Evolutionary conservation across 2,888 invertebrate species (phyloP).

Genomic region (Tortrix viridana): DNA sequence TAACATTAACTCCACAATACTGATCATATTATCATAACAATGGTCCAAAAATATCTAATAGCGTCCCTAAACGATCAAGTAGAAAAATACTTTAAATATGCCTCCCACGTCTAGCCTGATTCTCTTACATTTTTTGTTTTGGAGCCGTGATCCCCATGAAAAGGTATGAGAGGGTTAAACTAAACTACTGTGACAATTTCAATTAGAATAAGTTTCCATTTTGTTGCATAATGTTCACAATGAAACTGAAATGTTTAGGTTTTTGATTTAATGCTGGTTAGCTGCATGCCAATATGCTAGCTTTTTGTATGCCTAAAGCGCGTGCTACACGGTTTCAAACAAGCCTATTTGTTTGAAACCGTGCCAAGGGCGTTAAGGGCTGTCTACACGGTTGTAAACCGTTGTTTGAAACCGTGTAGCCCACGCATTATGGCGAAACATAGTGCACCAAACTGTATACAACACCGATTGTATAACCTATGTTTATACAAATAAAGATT

Average conservation of each 20-base stretch:
- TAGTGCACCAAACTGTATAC: too few species aligned
- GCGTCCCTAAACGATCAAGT: slow-evolving; percentile 81
- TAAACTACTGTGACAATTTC: slow-evolving; percentile 77
- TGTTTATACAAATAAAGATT: too few species aligned
- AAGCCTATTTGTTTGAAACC: too few species aligned
- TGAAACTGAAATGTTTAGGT: slow-evolving; percentile 52
- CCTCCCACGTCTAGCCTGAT: slow-evolving; percentile 67
- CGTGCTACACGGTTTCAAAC: too few species aligned
- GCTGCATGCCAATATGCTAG: too few species aligned
- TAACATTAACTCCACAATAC: slow-evolving; percentile 76
- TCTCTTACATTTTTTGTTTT: slow-evolving; percentile 52
- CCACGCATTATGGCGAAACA: too few species aligned
- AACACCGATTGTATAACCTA: too few species aligned
- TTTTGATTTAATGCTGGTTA: background rate
- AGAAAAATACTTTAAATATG: slow-evolving; percentile 81
- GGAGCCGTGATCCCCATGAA: slow-evolving; percentile 55
- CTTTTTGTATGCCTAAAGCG: too few species aligned
- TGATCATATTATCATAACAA: slow-evolving; percentile 81
- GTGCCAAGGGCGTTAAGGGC: too few species aligned
- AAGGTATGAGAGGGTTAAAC: slow-evolving; percentile 79
- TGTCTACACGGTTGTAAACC: too few species aligned
- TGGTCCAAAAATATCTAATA: slow-evolving; percentile 84
- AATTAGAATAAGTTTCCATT: slow-evolving; percentile 58
- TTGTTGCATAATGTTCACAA: slow-evolving; percentile 67
- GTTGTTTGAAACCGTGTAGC: too few species aligned